These are phyloP conservation scores for Crax fasciolata DNA, from an alignment of 2,797 vertebrate genomes.

Conservation along the genomic window DNA sequence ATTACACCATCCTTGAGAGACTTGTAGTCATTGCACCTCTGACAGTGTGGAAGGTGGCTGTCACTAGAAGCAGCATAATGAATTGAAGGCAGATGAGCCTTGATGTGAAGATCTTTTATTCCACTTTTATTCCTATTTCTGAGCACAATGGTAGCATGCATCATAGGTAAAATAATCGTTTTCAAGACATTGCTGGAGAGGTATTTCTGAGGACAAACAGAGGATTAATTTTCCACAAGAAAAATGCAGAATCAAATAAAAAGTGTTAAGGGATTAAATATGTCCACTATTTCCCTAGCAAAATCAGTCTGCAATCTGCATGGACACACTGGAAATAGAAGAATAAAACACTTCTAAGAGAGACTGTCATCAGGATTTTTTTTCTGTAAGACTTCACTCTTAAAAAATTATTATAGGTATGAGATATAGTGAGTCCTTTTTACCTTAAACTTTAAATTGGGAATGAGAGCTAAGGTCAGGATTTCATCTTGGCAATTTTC, in stretches of 20 bases:
- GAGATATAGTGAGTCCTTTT: background rate
- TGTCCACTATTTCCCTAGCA: background rate
- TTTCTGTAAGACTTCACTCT: background rate
- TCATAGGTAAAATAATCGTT: background rate
- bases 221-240: background rate
- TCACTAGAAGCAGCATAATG: background rate
- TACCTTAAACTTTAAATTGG: background rate
- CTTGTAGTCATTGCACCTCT: background rate
- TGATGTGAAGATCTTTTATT: background rate
- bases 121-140: background rate
- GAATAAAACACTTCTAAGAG: background rate
- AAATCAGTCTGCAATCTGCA: background rate
- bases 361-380: background rate
- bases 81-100: background rate
- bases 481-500: background rate
- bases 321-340: background rate
- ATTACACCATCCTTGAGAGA: rapidly evolving
- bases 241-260: background rate
- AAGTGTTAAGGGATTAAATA: conserved; percentile 9
- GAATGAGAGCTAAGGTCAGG: background rate
- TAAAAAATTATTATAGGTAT: background rate
- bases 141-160: background rate
- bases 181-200: background rate
- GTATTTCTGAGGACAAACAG: background rate
- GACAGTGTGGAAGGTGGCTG: background rate